Evolutionary conservation across 2,113 vertebrate genomes (phyloP).

Genomic region (Protobothrops mucrosquamatus): DNA sequence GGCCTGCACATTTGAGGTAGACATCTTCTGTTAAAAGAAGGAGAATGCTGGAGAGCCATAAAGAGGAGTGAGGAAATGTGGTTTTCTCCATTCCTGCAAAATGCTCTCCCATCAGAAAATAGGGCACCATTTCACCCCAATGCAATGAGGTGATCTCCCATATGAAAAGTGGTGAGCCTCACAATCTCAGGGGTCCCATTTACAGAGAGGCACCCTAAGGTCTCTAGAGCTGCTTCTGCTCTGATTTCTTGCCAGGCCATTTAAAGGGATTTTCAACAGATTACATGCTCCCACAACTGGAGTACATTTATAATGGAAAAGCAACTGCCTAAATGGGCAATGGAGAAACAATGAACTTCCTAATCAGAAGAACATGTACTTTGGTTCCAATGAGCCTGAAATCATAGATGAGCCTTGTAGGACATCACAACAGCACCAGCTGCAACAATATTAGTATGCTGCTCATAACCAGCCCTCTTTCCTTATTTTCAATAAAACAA

Average conservation of each 20-base stretch:
- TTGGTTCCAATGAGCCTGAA: background rate
- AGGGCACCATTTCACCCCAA: background rate
- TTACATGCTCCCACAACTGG: background rate
- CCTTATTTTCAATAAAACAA: constrained; percentile 70
- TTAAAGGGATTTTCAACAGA: background rate
- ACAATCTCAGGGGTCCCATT: background rate
- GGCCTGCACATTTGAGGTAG: background rate
- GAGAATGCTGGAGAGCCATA: background rate
- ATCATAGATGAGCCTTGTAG: background rate
- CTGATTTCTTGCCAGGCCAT: background rate
- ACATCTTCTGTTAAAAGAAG: background rate
- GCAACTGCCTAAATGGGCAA: background rate
- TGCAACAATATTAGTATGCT: constrained; percentile 64
- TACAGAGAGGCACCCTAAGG: no score
- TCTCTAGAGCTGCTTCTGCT: background rate
- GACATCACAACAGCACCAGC: constrained; percentile 44
- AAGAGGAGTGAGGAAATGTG: background rate
- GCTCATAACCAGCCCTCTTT: constrained; percentile 33
- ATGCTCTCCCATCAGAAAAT: background rate
- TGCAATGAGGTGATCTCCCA: background rate
- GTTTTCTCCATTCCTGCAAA: background rate
- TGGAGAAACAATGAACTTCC: background rate
- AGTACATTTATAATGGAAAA: background rate
- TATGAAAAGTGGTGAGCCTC: background rate
- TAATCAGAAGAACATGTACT: background rate